Percentiles rank a stretch among this genome's conserved stretches.
Conservation (phyloP, 2,113 vertebrate genomes). For the Pungitius pungitius region DNA sequence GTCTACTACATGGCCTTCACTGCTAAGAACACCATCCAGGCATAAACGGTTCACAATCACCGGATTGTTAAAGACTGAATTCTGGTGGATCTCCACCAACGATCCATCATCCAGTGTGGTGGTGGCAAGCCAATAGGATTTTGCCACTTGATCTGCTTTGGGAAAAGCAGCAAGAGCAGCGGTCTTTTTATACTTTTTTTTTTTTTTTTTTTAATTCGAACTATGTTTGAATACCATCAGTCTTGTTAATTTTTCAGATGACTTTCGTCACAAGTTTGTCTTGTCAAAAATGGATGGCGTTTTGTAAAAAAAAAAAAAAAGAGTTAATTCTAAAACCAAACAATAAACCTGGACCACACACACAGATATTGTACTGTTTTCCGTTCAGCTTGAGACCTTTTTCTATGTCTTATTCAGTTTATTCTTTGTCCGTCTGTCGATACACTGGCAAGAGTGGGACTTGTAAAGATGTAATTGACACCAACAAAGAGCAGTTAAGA, state of each 20-base stretch:
- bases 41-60: conserved; percentile 63
- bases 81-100: conserved; percentile 27
- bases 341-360: conserved; percentile 35
- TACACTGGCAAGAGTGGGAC: neutral
- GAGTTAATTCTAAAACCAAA: conserved; percentile 25
- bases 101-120: conserved; percentile 38
- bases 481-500: conserved; percentile 23
- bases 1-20: conserved; percentile 90
- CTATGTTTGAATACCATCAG: conserved; percentile 60
- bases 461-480: conserved; percentile 26
- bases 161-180: conserved; percentile 37
- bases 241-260: conserved; percentile 43
- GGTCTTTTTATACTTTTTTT: conserved; percentile 45
- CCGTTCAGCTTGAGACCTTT: neutral
- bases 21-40: conserved; percentile 89
- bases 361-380: neutral
- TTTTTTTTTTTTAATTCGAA: conserved; percentile 56
- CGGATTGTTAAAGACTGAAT: conserved; percentile 66
- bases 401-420: neutral
- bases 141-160: conserved; percentile 33
- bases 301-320: conserved; percentile 30
- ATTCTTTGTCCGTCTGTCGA: conserved; percentile 4
- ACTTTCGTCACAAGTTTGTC: conserved; percentile 27
- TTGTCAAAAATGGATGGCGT: conserved; percentile 8
- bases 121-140: conserved; percentile 21